A percentile compares a stretch with the other conserved stretches of the same genome.
Evolutionary conservation across 1,140 invertebrate species (phyloP).

Genomic region (Chelonus insularis): DNA sequence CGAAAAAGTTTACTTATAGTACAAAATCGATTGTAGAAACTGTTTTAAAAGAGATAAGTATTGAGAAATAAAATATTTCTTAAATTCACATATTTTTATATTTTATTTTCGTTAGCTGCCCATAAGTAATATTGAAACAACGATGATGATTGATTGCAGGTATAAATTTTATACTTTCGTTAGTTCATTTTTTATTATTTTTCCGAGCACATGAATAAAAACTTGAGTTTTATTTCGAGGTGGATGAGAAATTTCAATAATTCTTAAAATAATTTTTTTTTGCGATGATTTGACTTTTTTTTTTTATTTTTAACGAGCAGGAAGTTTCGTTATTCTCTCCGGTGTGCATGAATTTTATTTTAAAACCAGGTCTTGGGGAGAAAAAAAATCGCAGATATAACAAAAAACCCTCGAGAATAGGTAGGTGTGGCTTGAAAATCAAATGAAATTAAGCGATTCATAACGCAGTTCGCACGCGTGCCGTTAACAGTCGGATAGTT

Average conservation of each 20-base stretch:
- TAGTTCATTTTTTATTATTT: neutral
- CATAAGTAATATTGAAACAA: neutral
- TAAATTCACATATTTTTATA: neutral
- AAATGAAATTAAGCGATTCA: slow-evolving; percentile 47
- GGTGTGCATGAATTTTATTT: neutral
- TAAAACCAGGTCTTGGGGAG: neutral
- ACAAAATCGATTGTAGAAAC: neutral
- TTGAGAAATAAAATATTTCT: neutral
- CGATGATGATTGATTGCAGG: neutral
- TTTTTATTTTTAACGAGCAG: neutral
- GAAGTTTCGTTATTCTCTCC: neutral
- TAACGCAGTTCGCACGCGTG: slow-evolving; percentile 39
- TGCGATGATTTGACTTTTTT: neutral
- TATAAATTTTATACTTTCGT: neutral
- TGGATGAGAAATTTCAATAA: no score
- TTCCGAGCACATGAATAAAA: neutral
- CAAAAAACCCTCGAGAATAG: neutral
- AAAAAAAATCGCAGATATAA: slow-evolving; percentile 1
- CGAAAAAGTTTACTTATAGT: neutral
- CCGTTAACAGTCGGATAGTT: slow-evolving; percentile 40
- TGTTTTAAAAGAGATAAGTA: neutral
- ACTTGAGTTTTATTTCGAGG: no score
- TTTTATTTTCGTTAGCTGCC: neutral
- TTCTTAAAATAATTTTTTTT: no score
- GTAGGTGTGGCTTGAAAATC: slow-evolving; percentile 31